These are phyloP conservation scores for Rhorus exstirpatorius DNA, from an alignment of 2,888 invertebrate species.

Conservation along the genomic window DNA sequence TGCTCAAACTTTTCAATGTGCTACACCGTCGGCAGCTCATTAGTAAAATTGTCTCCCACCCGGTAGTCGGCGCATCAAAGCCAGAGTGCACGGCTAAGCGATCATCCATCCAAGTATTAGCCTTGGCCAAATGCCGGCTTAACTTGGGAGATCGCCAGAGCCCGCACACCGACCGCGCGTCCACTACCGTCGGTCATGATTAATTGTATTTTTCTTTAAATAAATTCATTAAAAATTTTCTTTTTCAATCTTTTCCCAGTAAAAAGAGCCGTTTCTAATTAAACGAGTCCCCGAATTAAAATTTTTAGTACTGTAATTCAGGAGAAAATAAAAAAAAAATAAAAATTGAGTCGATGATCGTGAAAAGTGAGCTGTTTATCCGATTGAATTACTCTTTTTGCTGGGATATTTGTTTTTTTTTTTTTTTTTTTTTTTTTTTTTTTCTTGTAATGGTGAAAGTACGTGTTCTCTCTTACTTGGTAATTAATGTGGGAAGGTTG, in stretches of 20 bases:
- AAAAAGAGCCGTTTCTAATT: background rate
- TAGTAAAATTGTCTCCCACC: too few relatives aligned
- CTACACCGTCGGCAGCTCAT: too few relatives aligned
- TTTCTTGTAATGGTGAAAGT: slow-evolving; percentile 53
- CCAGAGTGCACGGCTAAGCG: too few relatives aligned
- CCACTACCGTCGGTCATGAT: too few relatives aligned
- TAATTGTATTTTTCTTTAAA: background rate
- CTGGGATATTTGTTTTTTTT: too few relatives aligned
- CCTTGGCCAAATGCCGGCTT: too few relatives aligned
- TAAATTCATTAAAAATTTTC: background rate
- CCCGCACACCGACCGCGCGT: too few relatives aligned
- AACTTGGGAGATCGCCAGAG: too few relatives aligned
- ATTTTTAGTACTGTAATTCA: background rate
- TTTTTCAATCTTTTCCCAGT: slow-evolving; percentile 3
- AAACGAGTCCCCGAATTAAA: background rate
- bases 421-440: slow-evolving; percentile 18
- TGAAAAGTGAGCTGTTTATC: background rate
- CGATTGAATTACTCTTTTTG: background rate
- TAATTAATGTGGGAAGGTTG: slow-evolving; percentile 89
- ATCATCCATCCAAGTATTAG: too few relatives aligned
- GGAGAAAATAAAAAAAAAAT: background rate
- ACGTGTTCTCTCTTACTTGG: slow-evolving; percentile 87
- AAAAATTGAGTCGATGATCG: too few relatives aligned
- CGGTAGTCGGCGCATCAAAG: too few relatives aligned
- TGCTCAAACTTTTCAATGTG: too few relatives aligned